These are phyloP conservation scores for Eucriotettix oculatus DNA, from an alignment of 2,888 invertebrate genomes.

Conservation along the genomic window DNA sequence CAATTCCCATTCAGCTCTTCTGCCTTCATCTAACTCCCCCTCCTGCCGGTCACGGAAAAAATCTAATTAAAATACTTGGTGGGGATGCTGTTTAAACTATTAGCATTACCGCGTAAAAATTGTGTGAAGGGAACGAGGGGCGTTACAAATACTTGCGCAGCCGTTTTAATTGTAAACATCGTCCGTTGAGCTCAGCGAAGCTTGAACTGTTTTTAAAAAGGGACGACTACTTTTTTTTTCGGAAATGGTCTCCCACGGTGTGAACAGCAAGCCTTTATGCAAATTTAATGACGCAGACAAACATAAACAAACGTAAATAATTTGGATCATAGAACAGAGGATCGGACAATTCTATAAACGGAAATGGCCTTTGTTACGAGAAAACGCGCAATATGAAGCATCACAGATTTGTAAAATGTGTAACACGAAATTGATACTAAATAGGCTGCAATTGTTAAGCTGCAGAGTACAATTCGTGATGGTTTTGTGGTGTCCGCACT, in stretches of 20 bases:
- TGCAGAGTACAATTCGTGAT: background rate
- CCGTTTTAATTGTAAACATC: background rate
- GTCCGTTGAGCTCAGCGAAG: background rate
- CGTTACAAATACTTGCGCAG: background rate
- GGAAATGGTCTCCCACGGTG: background rate
- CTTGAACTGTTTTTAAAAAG: background rate
- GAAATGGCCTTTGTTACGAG: background rate
- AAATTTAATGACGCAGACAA: background rate
- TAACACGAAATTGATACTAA: background rate
- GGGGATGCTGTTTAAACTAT: background rate
- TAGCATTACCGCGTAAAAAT: background rate
- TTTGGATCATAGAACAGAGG: background rate
- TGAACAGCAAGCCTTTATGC: background rate
- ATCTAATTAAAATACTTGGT: slow-evolving; percentile 1
- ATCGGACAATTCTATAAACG: no score
- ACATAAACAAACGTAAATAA: background rate
- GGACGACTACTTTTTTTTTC: background rate
- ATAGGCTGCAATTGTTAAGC: background rate
- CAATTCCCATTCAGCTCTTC: background rate
- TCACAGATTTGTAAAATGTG: background rate
- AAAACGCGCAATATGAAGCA: background rate
- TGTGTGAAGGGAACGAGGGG: background rate
- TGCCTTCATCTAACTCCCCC: background rate
- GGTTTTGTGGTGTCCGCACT: background rate
- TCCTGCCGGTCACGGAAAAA: background rate